phyloP scores from a whole-genome alignment of 2,113 vertebrate species.

The Pygoscelis antarcticus region DNA sequence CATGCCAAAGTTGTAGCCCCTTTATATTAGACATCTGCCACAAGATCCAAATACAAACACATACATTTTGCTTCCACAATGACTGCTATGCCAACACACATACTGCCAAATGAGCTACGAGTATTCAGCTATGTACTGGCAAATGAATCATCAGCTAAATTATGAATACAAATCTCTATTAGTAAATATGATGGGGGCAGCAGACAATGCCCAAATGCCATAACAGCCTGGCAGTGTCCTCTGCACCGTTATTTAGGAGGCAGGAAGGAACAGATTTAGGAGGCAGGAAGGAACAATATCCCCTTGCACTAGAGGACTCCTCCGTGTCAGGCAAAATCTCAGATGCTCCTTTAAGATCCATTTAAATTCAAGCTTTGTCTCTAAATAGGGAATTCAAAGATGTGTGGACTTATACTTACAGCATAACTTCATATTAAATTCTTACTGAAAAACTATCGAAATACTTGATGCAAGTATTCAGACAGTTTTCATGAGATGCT shows the following conservation, averaged over 20 bases:
- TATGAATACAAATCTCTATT: constrained; percentile 12
- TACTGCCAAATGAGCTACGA: not conserved
- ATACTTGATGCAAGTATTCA: not conserved
- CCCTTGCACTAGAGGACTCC: not conserved
- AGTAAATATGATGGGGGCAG: not conserved
- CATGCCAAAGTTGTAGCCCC: not conserved
- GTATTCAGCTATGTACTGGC: not conserved
- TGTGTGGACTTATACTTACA: not conserved
- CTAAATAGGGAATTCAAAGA: not conserved
- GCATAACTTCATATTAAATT: not conserved
- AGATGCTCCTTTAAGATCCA: not conserved
- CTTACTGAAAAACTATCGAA: not conserved
- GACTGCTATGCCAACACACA: not conserved
- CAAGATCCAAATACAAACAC: not conserved
- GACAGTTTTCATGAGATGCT: not conserved
- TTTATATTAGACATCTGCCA: not conserved
- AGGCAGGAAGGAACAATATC: not conserved
- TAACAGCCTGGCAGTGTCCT: not conserved
- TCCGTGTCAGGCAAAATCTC: not conserved
- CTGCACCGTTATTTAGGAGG: not conserved
- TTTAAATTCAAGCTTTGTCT: not conserved
- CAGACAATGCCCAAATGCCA: not conserved
- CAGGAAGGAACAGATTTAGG: not conserved
- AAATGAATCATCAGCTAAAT: constrained; percentile 12
- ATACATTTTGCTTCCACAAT: not conserved